A percentile compares a stretch with the other conserved stretches of the same genome.
phyloP scores from a whole-genome alignment of 1,140 invertebrate genomes.

The Phthorimaea operculella region DNA sequence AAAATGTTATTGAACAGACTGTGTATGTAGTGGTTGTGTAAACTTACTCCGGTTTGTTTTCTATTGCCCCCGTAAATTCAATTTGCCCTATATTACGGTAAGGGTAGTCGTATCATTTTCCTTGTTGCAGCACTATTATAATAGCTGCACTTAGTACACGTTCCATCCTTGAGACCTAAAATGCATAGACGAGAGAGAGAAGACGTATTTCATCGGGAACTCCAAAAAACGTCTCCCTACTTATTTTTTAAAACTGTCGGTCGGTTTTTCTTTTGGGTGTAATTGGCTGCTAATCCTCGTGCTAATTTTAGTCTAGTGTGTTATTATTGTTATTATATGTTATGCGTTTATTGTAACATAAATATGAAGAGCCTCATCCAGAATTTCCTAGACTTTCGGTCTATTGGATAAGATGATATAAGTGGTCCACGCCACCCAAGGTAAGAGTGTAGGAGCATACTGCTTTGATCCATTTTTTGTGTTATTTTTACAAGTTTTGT shows the following conservation, averaged over 20 bases:
- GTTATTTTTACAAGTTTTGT: constrained; percentile 26
- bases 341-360: constrained; percentile 30
- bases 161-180: too few species aligned
- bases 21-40: too few species aligned
- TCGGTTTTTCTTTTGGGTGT: neutral
- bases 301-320: constrained; percentile 20
- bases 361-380: constrained; percentile 17
- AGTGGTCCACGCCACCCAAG: constrained; percentile 34
- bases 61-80: too few species aligned
- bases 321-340: constrained; percentile 22
- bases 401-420: constrained; percentile 21
- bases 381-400: constrained; percentile 17
- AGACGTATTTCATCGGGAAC: constrained; percentile 9
- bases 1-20: too few species aligned
- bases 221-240: constrained; percentile 4
- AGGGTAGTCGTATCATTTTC: too few species aligned
- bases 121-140: too few species aligned
- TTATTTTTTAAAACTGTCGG: constrained; percentile 6
- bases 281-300: neutral
- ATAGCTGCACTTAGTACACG: too few species aligned
- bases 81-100: too few species aligned
- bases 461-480: constrained; percentile 29
- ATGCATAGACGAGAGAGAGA: too few species aligned
- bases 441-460: constrained; percentile 23
- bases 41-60: too few species aligned